Conservation (phyloP, 1,140 invertebrate species). For the Drosophila parabipectinata region DNA sequence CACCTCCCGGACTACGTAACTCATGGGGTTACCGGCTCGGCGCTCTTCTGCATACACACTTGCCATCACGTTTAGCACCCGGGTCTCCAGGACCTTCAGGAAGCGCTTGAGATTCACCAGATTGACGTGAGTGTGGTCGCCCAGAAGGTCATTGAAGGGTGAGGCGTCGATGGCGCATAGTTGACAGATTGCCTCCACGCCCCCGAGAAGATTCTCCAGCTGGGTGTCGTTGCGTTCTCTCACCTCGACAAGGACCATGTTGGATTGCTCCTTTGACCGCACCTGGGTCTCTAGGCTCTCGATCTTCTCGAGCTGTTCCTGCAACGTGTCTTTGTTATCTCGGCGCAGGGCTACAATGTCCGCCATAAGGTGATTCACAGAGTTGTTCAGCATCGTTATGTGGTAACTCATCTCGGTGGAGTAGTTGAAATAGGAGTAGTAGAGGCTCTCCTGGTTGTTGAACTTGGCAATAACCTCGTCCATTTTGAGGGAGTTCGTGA, state of each 20-base stretch:
- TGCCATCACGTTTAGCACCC: conserved; percentile 49
- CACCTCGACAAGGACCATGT: conserved; percentile 30
- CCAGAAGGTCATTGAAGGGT: conserved; percentile 29
- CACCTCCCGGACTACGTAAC: conserved; percentile 48
- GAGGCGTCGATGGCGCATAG: conserved; percentile 39
- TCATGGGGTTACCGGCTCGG: conserved; percentile 29
- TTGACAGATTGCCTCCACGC: conserved; percentile 52
- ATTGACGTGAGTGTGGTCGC: conserved; percentile 57
- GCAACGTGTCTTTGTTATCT: conserved; percentile 44
- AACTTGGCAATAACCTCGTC: conserved; percentile 63
- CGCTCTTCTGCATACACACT: conserved; percentile 57
- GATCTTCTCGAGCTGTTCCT: conserved; percentile 48
- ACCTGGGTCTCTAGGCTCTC: conserved; percentile 39
- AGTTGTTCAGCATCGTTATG: conserved; percentile 62
- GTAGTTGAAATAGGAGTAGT: conserved; percentile 69
- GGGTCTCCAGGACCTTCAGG: conserved; percentile 51
- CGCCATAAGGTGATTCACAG: conserved; percentile 54
- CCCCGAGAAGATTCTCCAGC: conserved; percentile 50
- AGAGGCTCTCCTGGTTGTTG: conserved; percentile 59
- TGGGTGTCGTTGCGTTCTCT: conserved; percentile 40
- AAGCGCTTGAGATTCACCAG: conserved; percentile 53
- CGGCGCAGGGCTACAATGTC: conserved; percentile 49
- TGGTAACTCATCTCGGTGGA: conserved; percentile 69
- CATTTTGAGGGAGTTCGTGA: conserved; percentile 42
- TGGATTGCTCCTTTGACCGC: conserved; percentile 38